These are phyloP conservation scores for Falco cherrug DNA, from an alignment of 2,797 vertebrate species.

Conservation along the genomic window DNA sequence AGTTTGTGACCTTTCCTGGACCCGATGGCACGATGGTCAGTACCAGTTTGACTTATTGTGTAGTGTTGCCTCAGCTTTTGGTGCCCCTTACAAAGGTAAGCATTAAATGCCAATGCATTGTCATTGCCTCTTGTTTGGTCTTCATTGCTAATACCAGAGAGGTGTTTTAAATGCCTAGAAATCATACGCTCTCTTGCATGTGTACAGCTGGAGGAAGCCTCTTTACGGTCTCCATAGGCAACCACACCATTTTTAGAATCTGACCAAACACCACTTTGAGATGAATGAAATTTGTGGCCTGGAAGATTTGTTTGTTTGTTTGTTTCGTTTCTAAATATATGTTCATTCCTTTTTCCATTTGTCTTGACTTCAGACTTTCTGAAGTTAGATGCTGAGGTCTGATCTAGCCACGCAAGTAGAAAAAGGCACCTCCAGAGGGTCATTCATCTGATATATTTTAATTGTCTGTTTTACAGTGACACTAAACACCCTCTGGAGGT, in stretches of 20 bases:
- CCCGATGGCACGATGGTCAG: not conserved
- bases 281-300: not conserved
- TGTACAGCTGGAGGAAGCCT: not conserved
- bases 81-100: not conserved
- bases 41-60: not conserved
- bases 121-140: not conserved
- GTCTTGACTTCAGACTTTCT: not conserved
- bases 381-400: not conserved
- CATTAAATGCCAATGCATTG: rapidly evolving
- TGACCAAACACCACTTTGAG: not conserved
- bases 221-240: not conserved
- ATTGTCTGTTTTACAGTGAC: not conserved
- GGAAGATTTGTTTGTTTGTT: not conserved
- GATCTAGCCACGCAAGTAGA: not conserved
- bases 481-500: not conserved
- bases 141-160: not conserved
- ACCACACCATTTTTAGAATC: not conserved
- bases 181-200: not conserved
- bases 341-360: not conserved
- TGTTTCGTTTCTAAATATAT: not conserved
- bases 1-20: not conserved
- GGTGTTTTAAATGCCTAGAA: not conserved
- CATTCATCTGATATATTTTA: not conserved
- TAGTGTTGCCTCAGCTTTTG: not conserved
- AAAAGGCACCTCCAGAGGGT: not conserved